These are phyloP conservation scores for Sylvietta virens DNA, from an alignment of 2,113 vertebrate genomes.

Conservation along the genomic window DNA sequence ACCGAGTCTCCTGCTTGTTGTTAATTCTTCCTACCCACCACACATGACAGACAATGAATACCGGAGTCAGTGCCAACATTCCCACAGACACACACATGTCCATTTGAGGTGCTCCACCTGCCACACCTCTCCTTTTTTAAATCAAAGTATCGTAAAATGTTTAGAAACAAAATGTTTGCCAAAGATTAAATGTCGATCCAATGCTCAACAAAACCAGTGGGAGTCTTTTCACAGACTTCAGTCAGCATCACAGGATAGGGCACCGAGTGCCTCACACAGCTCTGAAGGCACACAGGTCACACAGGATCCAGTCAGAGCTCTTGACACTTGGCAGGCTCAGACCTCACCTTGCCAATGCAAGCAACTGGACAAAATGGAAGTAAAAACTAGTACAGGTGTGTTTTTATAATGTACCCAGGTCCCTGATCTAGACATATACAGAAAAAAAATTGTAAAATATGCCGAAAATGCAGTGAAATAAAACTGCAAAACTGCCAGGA, in stretches of 20 bases:
- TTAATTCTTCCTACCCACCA: not conserved
- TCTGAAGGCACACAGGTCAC: not conserved
- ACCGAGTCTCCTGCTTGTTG: not conserved
- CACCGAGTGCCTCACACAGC: fast-evolving
- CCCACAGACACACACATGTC: not conserved
- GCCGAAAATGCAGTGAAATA: not conserved
- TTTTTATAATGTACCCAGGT: not conserved
- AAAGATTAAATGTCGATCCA: not conserved
- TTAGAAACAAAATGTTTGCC: not conserved
- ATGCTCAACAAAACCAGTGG: not conserved
- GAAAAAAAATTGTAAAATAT: not conserved
- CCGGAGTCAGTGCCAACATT: not conserved
- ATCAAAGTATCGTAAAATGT: not conserved
- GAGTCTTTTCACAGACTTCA: not conserved
- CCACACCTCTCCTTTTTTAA: not conserved
- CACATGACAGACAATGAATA: fast-evolving
- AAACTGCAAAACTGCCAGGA: not conserved
- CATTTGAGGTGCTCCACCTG: not conserved
- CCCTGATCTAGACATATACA: not conserved
- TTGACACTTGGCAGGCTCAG: not conserved
- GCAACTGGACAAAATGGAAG: not conserved
- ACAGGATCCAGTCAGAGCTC: not conserved
- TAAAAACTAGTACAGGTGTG: not conserved
- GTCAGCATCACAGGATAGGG: not conserved
- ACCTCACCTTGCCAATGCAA: not conserved